Conservation (phyloP, 2,888 invertebrate genomes). For the Apamea epomidion region DNA sequence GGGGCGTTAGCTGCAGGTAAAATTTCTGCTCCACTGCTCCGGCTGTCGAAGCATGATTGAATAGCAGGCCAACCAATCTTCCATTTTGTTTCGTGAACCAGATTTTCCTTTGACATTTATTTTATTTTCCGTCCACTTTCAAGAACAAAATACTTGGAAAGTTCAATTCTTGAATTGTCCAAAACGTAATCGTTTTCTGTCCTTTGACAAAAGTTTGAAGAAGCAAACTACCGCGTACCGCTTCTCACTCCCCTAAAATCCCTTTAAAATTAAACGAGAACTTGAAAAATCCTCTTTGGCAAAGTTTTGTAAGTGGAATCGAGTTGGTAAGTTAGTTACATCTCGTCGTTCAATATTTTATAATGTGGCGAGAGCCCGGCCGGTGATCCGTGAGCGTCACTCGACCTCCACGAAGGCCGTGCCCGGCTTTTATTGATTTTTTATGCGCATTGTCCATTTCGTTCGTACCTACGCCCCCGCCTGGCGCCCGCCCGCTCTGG, state of each 20-base stretch:
- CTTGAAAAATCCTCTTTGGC: slow-evolving; percentile 59
- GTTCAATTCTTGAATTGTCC: slow-evolving; percentile 41
- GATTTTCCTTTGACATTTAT: slow-evolving; percentile 35
- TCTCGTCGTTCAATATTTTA: slow-evolving; percentile 66
- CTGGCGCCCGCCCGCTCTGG: slow-evolving; percentile 61
- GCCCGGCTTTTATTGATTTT: slow-evolving; percentile 89
- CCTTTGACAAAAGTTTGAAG: slow-evolving; percentile 58
- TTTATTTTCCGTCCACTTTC: slow-evolving; percentile 29
- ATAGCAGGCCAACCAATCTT: slow-evolving; percentile 37
- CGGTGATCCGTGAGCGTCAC: slow-evolving; percentile 76
- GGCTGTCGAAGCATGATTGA: slow-evolving; percentile 52
- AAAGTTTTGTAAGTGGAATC: slow-evolving; percentile 62
- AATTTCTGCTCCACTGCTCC: slow-evolving; percentile 45
- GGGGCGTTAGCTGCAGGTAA: slow-evolving; percentile 34
- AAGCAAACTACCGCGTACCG: slow-evolving; percentile 46
- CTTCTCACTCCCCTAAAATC: slow-evolving; percentile 49
- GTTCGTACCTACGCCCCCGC: slow-evolving; percentile 76
- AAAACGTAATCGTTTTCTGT: slow-evolving; percentile 45
- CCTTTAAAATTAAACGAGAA: slow-evolving; percentile 63
- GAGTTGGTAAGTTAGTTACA: slow-evolving; percentile 64
- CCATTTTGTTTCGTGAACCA: slow-evolving; percentile 36
- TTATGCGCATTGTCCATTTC: slow-evolving; percentile 89
- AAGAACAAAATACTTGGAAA: slow-evolving; percentile 26
- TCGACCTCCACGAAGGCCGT: slow-evolving; percentile 88
- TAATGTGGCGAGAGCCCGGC: slow-evolving; percentile 69